Conservation (phyloP, 2,888 invertebrate genomes). For the Tromatobia lineatoria region DNA sequence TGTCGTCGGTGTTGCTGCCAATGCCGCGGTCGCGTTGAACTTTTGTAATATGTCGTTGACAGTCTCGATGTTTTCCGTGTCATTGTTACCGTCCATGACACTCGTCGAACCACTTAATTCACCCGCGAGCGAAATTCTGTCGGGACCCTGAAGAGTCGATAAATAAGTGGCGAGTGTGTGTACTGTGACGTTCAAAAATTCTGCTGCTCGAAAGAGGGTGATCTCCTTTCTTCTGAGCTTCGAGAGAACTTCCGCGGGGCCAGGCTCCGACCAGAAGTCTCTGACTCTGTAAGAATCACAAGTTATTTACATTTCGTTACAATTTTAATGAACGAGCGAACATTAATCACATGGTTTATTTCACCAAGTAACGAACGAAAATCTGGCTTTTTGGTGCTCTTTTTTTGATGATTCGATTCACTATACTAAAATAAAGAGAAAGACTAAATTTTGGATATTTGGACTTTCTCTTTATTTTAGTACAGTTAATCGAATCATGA, state of each 20-base stretch:
- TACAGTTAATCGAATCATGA: no score
- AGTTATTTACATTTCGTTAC: background rate
- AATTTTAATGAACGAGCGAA: background rate
- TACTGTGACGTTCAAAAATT: constrained; percentile 91
- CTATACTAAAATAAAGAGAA: no score
- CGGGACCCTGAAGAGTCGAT: constrained; percentile 87
- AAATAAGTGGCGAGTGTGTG: constrained; percentile 91
- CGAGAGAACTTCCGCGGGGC: constrained; percentile 90
- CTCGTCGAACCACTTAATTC: constrained; percentile 83
- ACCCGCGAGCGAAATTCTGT: constrained; percentile 85
- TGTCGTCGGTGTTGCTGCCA: constrained; percentile 77
- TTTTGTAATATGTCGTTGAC: constrained; percentile 86
- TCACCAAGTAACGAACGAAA: no score
- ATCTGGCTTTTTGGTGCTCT: no score
- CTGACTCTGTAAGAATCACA: constrained; percentile 86
- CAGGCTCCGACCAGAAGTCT: constrained; percentile 93
- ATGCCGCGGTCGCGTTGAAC: constrained; percentile 80
- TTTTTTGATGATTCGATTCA: no score
- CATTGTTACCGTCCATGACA: constrained; percentile 83
- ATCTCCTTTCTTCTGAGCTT: constrained; percentile 91
- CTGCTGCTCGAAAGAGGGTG: constrained; percentile 90
- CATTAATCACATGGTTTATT: no score
- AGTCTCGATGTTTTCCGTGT: constrained; percentile 85
- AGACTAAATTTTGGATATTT: no score
- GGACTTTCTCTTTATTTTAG: no score